Evolutionary conservation across 2,888 invertebrate genomes (phyloP), one percentile per base, ranked within the genome.

Genomic region (Orthosia incerta): DNA sequence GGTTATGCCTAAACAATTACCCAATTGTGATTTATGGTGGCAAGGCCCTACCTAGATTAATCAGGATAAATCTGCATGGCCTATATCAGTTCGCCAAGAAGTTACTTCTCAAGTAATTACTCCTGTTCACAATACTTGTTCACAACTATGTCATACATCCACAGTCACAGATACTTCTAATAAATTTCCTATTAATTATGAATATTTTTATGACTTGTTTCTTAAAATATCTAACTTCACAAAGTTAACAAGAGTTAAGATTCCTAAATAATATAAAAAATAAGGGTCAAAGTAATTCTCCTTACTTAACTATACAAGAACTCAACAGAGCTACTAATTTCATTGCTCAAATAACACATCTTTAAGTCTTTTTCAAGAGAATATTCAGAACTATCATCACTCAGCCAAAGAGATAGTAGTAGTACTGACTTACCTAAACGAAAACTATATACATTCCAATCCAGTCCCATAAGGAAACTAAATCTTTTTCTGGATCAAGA

Each of bases 401-500:
- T 18, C n/a, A n/a, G n/a, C 12, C 31, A 59, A 45, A 11, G 12
- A 23, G 3, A 45, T 31, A 59, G n/a, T n/a, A n/a, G n/a, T n/a
- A n/a, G n/a, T n/a, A n/a, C n/a, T n/a, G 31, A 31, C 13, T 59
- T n/a, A 39, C n/a, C 16, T 39, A 59, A 31, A 39, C 39, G 4
- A 59, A 39, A 31, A 18, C 39, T 26, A 26, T 26, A 26, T 26
- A 26, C 26, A 26, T 26, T 59, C 11, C 16, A 59, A 15, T 69
- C 68, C 51, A 60, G 61, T 31, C 55, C 74, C 18, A 13, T 69
- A 39, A 51, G 56, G 46, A 66, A 57, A 56, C 23, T 66, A 9
- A 66, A 66, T 23, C 66, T 48, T 7, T 56, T 56, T 20, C 16
- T 74, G n/a, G 74, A 26, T 26, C 26, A 78, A 45, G 18, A 71